phyloP scores from a whole-genome alignment of 2,797 vertebrate genomes.

The Nannoperca australis region DNA sequence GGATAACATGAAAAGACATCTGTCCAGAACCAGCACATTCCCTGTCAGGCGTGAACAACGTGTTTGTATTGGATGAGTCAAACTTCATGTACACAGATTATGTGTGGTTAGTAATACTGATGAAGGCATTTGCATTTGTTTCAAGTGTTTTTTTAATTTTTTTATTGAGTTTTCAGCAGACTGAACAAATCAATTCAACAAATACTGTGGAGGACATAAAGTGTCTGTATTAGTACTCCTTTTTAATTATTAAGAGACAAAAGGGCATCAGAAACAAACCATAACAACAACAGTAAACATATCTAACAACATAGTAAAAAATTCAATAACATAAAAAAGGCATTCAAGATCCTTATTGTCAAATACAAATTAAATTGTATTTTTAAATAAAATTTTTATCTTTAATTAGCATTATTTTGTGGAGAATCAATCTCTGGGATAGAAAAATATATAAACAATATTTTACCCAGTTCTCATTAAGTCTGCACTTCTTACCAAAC shows the following conservation, averaged over 20 bases:
- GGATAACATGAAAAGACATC: constrained; percentile 1
- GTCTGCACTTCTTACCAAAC: not conserved
- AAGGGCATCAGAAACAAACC: too few species aligned
- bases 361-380: not conserved
- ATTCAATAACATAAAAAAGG: not conserved
- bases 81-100: constrained; percentile 2
- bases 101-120: not conserved
- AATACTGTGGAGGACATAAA: not conserved
- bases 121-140: not conserved
- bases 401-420: not conserved
- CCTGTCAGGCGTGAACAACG: constrained; percentile 6
- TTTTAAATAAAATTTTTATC: too few species aligned
- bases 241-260: not conserved
- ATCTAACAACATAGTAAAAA: not conserved
- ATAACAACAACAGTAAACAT: not conserved
- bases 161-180: not conserved
- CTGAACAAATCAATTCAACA: not conserved
- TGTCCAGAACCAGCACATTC: constrained; percentile 23
- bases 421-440: not conserved
- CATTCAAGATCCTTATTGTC: not conserved
- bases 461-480: not conserved
- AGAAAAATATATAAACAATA: not conserved
- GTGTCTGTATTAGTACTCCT: not conserved
- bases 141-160: not conserved
- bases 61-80: not conserved